Evolutionary conservation across 2,797 vertebrate species (phyloP).

Genomic region (Intellagama lesueurii): DNA sequence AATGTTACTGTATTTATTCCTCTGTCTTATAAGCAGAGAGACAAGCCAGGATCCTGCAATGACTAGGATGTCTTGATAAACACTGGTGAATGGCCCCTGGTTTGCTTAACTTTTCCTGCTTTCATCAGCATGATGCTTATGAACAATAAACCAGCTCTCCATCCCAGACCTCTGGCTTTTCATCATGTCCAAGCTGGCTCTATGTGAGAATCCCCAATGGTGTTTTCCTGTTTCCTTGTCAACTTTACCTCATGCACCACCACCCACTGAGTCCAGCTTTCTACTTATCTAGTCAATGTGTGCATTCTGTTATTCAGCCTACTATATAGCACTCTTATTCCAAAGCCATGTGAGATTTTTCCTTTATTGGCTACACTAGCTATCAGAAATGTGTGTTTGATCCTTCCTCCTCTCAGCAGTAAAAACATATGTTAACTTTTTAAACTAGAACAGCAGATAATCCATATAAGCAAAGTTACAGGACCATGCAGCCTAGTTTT

Average conservation of each 20-base stretch:
- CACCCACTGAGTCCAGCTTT: not conserved
- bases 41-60: not conserved
- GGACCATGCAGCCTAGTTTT: not conserved
- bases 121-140: not conserved
- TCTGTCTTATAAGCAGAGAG: not conserved
- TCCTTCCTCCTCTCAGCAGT: not conserved
- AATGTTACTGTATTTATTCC: not conserved
- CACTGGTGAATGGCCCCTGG: not conserved
- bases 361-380: not conserved
- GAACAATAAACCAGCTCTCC: not conserved
- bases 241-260: too few species aligned
- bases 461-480: not conserved
- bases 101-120: not conserved
- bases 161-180: not conserved
- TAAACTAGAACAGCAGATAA: not conserved
- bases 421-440: not conserved
- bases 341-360: not conserved
- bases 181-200: not conserved
- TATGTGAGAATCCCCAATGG: not conserved
- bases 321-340: not conserved
- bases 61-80: not conserved
- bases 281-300: not conserved
- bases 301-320: too few species aligned
- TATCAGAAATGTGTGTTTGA: not conserved
- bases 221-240: not conserved